A percentile compares a stretch with the other conserved stretches of the same genome.
Conservation (phyloP, 1,140 invertebrate genomes). For the Drosophila auraria region DNA sequence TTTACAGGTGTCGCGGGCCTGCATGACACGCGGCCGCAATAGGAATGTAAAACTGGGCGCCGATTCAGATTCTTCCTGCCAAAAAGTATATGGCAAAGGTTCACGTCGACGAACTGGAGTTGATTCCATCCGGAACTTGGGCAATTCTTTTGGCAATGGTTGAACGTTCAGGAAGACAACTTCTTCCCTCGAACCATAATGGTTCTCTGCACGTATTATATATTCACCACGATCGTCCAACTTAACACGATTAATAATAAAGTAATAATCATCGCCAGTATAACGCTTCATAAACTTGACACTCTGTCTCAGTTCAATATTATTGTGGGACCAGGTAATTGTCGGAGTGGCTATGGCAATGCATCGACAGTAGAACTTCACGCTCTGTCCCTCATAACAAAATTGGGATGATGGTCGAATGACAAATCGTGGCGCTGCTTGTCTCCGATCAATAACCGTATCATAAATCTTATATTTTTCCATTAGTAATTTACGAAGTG, state of each 20-base stretch:
- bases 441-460: constrained; percentile 97
- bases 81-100: constrained; percentile 90
- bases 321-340: constrained; percentile 97
- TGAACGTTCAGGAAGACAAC: constrained; percentile 99
- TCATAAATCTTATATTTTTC: constrained; percentile 99
- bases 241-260: constrained; percentile 98
- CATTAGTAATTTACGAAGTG: constrained; percentile 97
- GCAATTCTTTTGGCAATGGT: constrained; percentile 93
- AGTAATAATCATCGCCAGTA: constrained; percentile 97
- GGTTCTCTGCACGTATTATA: constrained; percentile 98
- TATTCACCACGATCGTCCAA: constrained; percentile 98
- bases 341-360: constrained; percentile 97
- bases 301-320: constrained; percentile 96
- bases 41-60: constrained; percentile 98
- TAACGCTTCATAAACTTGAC: constrained; percentile 99
- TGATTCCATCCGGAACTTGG: constrained; percentile 91
- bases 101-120: constrained; percentile 90
- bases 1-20: constrained; percentile 97
- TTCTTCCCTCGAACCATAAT: constrained; percentile 98
- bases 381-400: constrained; percentile 98
- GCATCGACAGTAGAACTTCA: constrained; percentile 98
- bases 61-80: constrained; percentile 95
- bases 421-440: constrained; percentile 98
- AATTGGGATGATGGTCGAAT: constrained; percentile 97
- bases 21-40: constrained; percentile 98